Conservation (phyloP, 2,113 vertebrate species). For the Oplegnathus fasciatus region DNA sequence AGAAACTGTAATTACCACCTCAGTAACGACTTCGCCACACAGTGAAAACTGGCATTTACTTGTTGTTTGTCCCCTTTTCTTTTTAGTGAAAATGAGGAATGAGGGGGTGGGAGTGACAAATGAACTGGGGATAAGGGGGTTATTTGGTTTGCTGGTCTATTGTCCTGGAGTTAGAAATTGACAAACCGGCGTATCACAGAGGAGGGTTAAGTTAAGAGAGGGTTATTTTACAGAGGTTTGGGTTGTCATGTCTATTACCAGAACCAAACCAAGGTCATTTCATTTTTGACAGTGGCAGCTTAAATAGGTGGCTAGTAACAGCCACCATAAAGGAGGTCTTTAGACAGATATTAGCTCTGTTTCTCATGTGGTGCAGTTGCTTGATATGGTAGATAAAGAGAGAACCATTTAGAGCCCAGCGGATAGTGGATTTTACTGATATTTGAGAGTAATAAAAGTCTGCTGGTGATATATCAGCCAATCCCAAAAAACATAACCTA, state of each 20-base stretch:
- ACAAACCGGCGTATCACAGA: not conserved
- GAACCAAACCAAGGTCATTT: not conserved
- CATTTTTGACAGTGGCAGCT: not conserved
- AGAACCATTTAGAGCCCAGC: too few relatives aligned
- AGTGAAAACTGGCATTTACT: constrained; percentile 32
- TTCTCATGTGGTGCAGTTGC: not conserved
- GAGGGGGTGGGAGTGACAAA: not conserved
- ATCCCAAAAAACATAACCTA: not conserved
- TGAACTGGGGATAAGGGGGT: not conserved
- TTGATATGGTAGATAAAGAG: not conserved
- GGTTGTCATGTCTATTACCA: not conserved
- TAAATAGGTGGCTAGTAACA: not conserved
- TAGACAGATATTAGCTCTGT: not conserved
- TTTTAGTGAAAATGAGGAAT: not conserved
- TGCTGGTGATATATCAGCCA: not conserved
- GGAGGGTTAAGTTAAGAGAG: not conserved
- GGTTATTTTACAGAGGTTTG: not conserved
- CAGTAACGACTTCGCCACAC: constrained; percentile 10
- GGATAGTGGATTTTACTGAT: too few relatives aligned
- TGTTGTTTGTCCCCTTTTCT: constrained; percentile 15
- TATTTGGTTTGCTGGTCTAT: constrained; percentile 1
- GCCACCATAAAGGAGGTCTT: not conserved
- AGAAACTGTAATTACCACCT: constrained; percentile 52
- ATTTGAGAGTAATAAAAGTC: not conserved
- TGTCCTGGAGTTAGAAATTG: not conserved